Evolutionary conservation across 2,888 invertebrate genomes (phyloP), one percentile per base, ranked within the genome.

Genomic region (Temnothorax unifasciatus): DNA sequence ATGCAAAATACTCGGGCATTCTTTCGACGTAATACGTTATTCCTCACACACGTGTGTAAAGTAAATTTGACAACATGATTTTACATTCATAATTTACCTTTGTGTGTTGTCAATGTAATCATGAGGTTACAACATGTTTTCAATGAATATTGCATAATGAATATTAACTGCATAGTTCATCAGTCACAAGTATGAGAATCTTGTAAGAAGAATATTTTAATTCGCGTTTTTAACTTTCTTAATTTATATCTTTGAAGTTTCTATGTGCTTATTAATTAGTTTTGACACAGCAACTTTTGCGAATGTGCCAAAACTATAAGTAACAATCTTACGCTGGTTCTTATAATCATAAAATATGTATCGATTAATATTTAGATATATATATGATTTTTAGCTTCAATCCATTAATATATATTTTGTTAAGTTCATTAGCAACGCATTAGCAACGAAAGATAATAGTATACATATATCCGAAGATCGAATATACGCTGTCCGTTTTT

Each of bases 291-390:
- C 1, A 18, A 52, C 13, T 69, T 50, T 69, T 50, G 25, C 3
- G n/a, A 29, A 13, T 50, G 34, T 69, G 2, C 18, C 50, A 50
- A 18, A 47, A 50, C 2, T 13, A 4, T n/a, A 52, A 34, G 3
- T 34, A 34, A 25, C 13, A n/a, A 69, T 52, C 6, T 52, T 52
- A 52, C 9, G n/a, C 4, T 15, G 15, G 15, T 15, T 21, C 8
- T 29, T 13, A 6, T 29, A 52, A 69, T 69, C 15, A 34, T 52
- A 34, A n/a, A 34, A 52, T 69, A 50, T 5, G 4, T 13, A 52
- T 34, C n/a, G 8, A n/a, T 69, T 69, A 69, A 71, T 52, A 34
- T 52, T 71, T 21, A 69, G 34, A 1, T 50, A n/a, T 52, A 8
- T 52, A 9, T 29, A 29, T 29, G 3, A 54, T 54, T n/a, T 29